phyloP scores from a whole-genome alignment of 2,888 invertebrate species.

The Coremacera marginata region DNA sequence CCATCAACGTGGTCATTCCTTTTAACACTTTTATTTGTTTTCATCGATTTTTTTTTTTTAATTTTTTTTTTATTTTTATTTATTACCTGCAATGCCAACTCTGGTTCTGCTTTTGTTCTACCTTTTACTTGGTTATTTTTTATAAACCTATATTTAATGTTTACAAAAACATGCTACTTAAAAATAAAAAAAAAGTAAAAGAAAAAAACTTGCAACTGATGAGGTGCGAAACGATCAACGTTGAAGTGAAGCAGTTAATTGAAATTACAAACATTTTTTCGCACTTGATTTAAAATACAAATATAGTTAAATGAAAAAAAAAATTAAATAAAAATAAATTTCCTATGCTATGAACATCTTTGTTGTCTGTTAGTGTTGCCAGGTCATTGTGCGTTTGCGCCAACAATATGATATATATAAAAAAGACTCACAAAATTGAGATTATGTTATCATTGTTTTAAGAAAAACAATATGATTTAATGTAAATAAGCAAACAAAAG shows the following conservation, averaged over 20 bases:
- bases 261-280: not conserved
- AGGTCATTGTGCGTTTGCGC: too few relatives aligned
- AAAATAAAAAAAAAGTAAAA: not conserved
- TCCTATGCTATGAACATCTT: too few relatives aligned
- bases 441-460: too few relatives aligned
- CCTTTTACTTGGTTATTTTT: not conserved
- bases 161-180: not conserved
- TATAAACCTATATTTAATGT: not conserved
- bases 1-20: not conserved
- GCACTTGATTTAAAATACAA: constrained; percentile 1
- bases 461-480: too few relatives aligned
- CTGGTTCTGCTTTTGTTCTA: too few relatives aligned
- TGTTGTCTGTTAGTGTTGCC: too few relatives aligned
- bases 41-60: not conserved
- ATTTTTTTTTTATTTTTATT: not conserved
- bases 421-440: too few relatives aligned
- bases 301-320: not conserved
- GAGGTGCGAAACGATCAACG: not conserved
- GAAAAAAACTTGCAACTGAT: not conserved
- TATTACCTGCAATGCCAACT: not conserved
- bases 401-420: too few relatives aligned
- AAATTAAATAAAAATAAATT: too few relatives aligned
- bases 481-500: too few relatives aligned
- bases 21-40: not conserved
- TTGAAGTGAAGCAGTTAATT: not conserved